These are phyloP conservation scores for Orchesella cincta DNA, from an alignment of 1,140 invertebrate species.

Conservation along the genomic window DNA sequence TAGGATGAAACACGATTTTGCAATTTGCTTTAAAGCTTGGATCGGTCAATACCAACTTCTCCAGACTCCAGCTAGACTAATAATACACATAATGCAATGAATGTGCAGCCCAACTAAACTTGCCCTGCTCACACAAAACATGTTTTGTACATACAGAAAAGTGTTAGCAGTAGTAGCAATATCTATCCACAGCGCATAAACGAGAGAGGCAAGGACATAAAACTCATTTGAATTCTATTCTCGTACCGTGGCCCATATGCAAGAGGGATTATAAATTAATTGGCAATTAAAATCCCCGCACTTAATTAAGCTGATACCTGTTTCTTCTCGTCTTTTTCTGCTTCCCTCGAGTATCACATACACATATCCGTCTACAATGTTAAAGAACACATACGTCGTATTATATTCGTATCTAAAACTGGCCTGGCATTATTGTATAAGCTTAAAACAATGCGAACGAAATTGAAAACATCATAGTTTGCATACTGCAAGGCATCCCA, in stretches of 20 bases:
- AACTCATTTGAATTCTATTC: constrained; percentile 26
- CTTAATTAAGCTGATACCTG: constrained; percentile 30
- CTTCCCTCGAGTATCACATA: constrained; percentile 18
- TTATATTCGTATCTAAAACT: no score
- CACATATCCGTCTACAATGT: no score
- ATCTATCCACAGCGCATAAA: not conserved
- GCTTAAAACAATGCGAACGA: no score
- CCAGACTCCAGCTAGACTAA: not conserved
- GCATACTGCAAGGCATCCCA: not conserved
- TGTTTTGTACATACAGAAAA: no score
- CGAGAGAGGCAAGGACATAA: constrained; percentile 1
- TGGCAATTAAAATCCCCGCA: constrained; percentile 29
- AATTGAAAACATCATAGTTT: not conserved
- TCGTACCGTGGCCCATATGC: constrained; percentile 27
- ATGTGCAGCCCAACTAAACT: no score
- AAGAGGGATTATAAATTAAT: constrained; percentile 29
- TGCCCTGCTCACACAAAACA: no score
- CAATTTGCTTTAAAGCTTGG: constrained; percentile 13
- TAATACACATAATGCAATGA: not conserved
- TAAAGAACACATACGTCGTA: no score
- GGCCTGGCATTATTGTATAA: no score
- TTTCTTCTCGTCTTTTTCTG: constrained; percentile 9
- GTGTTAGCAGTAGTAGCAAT: not conserved
- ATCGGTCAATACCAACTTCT: not conserved
- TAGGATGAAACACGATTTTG: constrained; percentile 21